Base-by-base conservation (phyloP, 2,888 invertebrate genomes). In the Sinentomon sp. region DNA sequence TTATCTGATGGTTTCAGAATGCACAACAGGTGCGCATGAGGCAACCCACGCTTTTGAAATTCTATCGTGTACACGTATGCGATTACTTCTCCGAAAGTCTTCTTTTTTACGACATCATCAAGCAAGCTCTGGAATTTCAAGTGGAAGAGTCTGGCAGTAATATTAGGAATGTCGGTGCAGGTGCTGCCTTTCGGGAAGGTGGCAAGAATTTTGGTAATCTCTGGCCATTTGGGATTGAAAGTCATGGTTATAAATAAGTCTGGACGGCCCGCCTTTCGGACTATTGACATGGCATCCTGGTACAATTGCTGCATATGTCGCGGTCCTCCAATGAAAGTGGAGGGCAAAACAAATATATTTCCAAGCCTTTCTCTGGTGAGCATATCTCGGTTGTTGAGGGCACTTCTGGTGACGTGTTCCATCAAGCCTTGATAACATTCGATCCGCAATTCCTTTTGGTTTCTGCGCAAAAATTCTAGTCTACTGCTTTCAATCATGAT, bases 401-500 rank as follows among this genome's bases (percentile, higher is more conserved):
- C n/a, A n/a, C 2, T 32, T 21, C 6, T 34, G 35, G 2, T 44
- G 28, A 27, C 39, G n/a, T n/a, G 37, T 28, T 44, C 43, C 20
- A 35, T 28, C 1, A 52, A 33, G 5, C 41, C 42, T 9, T 33
- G 17, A 30, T 48, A 50, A 2, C 32, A 14, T n/a, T 50, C 48
- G 3, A 39, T 38, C 6, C 45, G 24, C 4, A 49, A 22, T 6
- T 38, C 28, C 22, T 32, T 27, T 33, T 52, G 50, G 33, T 51
- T 40, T 4, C 17, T 24, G n/a, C 43, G 27, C 16, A 42, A 22
- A 23, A 26, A 50, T 3, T 38, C 33, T 2, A 50, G 29, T 2
- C 46, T 34, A 3, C 42, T 38, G 9, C 38, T 42, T 38, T 50
- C 49, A 5, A 44, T 41, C 32, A 45, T 48, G 0, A 41, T 37